Base-by-base conservation (phyloP, 2,113 vertebrate species). In the Osmerus mordax region DNA sequence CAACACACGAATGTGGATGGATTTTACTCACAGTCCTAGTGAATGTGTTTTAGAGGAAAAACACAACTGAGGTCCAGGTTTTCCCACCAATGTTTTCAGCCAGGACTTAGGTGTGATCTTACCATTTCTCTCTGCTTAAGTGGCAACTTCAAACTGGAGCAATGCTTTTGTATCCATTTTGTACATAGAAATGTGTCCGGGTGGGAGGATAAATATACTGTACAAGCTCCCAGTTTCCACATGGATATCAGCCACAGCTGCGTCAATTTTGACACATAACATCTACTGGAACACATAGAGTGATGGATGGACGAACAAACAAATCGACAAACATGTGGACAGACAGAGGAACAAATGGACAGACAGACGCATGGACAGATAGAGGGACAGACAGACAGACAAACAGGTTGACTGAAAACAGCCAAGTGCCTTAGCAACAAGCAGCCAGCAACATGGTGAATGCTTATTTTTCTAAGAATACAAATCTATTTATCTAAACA, bases 381-480 rank as follows among this genome's bases (percentile, higher is more conserved):
- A 85, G 86, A 77, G 63, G 89, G 92, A 78, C 21, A 63, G 66
- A 28, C 21, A 79, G 92, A 78, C 21, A 63, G 66, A 28, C 21
- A 79, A 64, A 77, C 65, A 74, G 73, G 73, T 67, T 89, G 93
- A 90, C 84, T 90, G 83, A 91, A 90, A 87, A 89, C 64, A 65
- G 64, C 90, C 90, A 98, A 98, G 96, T 98, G 96, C 96, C 97
- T 98, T 98, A 94, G 88, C 90, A 95, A 95, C 73, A 89, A 94
- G 93, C 93, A 94, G 91, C 94, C 97, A 98, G 97, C 97, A 98
- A 96, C 93, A 94, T 96, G 96, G 95, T 92, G 93, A 93, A 94
- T 93, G 94, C 94, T 97, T 98, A 98, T 98, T 98, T 98, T 96
- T 98, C 93, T 97, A 97, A 88, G 91, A 92, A 93, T 87, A 96